Evolutionary conservation across 2,113 vertebrate genomes (phyloP), one percentile per base, ranked within the genome.

Genomic region (Narcine bancroftii): DNA sequence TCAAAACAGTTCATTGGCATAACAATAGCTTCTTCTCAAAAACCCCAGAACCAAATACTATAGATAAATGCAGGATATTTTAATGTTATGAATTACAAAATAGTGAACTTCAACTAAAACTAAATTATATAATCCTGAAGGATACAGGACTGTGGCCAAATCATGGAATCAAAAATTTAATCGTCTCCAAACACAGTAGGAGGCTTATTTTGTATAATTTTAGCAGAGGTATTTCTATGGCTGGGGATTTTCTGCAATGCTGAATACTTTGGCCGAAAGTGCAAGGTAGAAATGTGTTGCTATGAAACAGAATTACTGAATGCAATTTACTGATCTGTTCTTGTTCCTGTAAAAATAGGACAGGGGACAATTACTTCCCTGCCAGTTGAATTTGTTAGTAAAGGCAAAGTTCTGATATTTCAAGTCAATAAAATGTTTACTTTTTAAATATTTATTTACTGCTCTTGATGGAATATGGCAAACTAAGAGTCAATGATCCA

Each of bases 261-360:
- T 26, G 63, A 91, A 71, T 29, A 65, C 89, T 91, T 29, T 45
- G 26, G 3, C 89, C 42, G 19, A 65, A 33, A 91, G 26, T 69
- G 24, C 60, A 66, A 42, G 39, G 45, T 33, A 42, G 89, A 91
- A 91, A 69, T 3, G 10, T 69, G 63, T 91, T 91, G 63, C 89
- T 91, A 91, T 91, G 39, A 91, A 66, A 91, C 39, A 69, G 89
- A 91, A 91, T 33, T 33, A 69, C 42, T 11, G 39, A 69, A 19
- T 91, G 24, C 13, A 91, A 69, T 91, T 91, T 69, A 39, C 36
- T 89, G 42, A 47, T 91, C 39, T 71, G 29, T 71, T 69, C 39
- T 69, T 91, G 3, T 69, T 24, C 42, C 33, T 66, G 42, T 39
- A 63, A 87, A 36, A 56, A 17, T n/a, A 56, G 4, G 50, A 69